A percentile compares a stretch with the other conserved stretches of the same genome.
These are phyloP conservation scores for Pseudotriccus pelzelni DNA, from an alignment of 2,797 vertebrate genomes.

Conservation along the genomic window DNA sequence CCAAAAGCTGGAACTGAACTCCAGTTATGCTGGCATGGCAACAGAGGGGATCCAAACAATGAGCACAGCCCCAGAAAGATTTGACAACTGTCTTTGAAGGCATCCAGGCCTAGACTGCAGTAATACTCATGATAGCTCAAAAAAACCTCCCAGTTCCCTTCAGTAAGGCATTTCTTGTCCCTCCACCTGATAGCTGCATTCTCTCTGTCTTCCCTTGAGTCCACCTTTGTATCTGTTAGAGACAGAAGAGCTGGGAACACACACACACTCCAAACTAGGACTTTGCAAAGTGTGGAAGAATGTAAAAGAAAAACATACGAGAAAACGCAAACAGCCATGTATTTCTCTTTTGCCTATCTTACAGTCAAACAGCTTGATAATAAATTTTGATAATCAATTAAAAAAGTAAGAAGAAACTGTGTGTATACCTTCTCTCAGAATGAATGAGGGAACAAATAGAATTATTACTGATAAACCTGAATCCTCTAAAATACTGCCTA, in stretches of 20 bases:
- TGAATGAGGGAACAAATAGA: background rate
- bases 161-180: background rate
- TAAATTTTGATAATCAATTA: background rate
- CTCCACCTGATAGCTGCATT: background rate
- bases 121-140: background rate
- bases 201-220: background rate
- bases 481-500: background rate
- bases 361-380: background rate
- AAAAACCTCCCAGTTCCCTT: background rate
- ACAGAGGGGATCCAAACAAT: background rate
- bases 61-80: background rate
- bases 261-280: background rate
- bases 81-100: background rate
- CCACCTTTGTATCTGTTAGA: rapidly evolving
- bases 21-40: background rate
- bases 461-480: background rate
- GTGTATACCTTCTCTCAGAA: background rate
- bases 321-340: background rate
- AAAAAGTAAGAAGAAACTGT: background rate
- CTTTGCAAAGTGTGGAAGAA: background rate
- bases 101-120: background rate
- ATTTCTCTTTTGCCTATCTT: background rate
- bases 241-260: background rate
- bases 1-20: background rate
- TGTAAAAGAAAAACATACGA: background rate